These are phyloP conservation scores for Platysteira castanea DNA, from an alignment of 2,113 vertebrate species.

Conservation along the genomic window DNA sequence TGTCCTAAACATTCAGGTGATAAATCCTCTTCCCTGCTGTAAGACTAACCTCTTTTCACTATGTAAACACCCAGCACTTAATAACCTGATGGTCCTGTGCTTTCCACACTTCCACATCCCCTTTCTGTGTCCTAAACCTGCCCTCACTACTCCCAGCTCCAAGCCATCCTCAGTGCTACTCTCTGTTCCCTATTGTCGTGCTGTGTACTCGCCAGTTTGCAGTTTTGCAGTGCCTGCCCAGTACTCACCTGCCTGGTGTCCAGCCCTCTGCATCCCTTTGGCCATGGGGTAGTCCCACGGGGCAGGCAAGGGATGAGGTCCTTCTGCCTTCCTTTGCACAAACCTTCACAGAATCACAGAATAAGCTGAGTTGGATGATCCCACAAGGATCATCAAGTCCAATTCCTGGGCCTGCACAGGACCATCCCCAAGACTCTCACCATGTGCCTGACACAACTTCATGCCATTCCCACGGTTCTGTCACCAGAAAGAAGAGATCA, in stretches of 20 bases:
- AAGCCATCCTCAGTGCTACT: background rate
- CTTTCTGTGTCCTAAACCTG: background rate
- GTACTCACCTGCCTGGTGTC: background rate
- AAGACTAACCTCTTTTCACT: background rate
- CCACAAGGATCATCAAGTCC: background rate
- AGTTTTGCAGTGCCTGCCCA: background rate
- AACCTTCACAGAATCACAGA: background rate
- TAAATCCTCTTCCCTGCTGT: background rate
- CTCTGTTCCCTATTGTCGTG: fast-evolving
- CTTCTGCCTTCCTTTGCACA: background rate
- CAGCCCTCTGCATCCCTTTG: background rate
- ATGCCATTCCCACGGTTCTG: background rate
- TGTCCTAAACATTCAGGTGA: background rate
- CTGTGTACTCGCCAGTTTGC: background rate
- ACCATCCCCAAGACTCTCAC: background rate
- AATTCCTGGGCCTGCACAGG: background rate
- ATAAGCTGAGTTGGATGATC: background rate
- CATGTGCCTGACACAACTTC: background rate
- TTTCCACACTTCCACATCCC: background rate
- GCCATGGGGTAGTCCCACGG: background rate
- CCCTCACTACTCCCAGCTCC: background rate
- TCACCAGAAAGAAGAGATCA: background rate
- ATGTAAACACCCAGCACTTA: background rate
- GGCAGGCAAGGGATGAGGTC: background rate
- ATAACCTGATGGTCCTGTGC: background rate